phyloP scores from a whole-genome alignment of 2,113 vertebrate species.

The Dromiciops gliroides region DNA sequence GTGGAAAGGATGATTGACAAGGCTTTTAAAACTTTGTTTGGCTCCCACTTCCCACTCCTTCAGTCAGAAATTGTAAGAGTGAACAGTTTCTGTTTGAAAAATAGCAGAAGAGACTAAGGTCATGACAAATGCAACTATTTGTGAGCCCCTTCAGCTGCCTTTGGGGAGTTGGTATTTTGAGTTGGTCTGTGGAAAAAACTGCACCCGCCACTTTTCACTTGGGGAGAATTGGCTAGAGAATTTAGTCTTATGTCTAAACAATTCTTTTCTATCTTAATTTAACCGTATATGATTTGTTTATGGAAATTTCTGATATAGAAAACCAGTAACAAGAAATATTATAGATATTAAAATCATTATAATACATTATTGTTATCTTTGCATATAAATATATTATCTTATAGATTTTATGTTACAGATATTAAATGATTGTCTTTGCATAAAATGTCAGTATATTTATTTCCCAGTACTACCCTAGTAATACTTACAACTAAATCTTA shows the following conservation, averaged over 20 bases:
- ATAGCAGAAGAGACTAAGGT: constrained; percentile 28
- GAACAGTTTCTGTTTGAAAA: constrained; percentile 69
- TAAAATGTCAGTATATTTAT: neutral
- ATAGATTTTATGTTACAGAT: neutral
- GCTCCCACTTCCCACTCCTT: constrained; percentile 54
- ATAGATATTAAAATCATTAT: neutral
- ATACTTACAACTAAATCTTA: neutral
- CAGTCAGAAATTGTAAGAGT: constrained; percentile 57
- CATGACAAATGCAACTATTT: neutral
- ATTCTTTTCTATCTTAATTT: neutral
- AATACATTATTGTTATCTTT: too few species aligned
- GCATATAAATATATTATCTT: neutral
- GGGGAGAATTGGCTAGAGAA: neutral
- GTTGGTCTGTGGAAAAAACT: neutral
- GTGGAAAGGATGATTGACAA: constrained; percentile 73
- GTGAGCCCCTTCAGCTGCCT: constrained; percentile 22
- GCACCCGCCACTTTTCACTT: neutral
- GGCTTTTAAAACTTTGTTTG: constrained; percentile 68
- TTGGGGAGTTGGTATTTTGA: neutral
- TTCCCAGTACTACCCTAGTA: neutral
- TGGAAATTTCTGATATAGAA: constrained; percentile 19
- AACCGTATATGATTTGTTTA: neutral
- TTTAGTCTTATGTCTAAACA: neutral
- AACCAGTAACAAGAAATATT: neutral
- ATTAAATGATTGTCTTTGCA: neutral